A percentile compares a stretch with the other conserved stretches of the same genome.
Evolutionary conservation across 2,797 vertebrate species (phyloP).

Genomic region (Acipenser oxyrinchus): DNA sequence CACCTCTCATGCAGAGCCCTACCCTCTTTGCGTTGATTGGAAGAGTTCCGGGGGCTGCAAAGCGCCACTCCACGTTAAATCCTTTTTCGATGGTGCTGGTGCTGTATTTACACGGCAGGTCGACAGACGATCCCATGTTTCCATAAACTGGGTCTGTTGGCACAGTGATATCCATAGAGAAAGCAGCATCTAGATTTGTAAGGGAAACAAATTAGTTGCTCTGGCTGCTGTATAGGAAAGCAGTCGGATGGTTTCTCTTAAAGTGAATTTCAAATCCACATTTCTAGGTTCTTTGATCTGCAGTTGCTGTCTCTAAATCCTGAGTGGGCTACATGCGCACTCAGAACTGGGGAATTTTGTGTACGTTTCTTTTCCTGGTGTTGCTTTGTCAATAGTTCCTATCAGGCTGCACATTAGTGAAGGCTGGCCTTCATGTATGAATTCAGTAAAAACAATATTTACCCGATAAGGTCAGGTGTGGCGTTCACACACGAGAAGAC

Average conservation of each 20-base stretch:
- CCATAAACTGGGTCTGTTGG: slow-evolving; percentile 31
- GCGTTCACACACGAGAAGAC: not conserved
- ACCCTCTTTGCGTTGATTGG: slow-evolving; percentile 24
- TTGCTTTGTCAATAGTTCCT: not conserved
- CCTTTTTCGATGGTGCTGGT: slow-evolving; percentile 33
- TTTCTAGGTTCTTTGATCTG: no score
- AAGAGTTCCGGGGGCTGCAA: slow-evolving; percentile 17
- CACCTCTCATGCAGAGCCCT: not conserved
- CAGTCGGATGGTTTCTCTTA: no score
- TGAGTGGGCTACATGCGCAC: no score
- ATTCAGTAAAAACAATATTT: not conserved
- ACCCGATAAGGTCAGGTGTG: not conserved
- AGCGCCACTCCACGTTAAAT: slow-evolving; percentile 57
- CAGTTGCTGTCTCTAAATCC: no score
- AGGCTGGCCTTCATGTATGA: not conserved
- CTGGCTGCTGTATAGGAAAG: no score
- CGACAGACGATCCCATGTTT: slow-evolving; percentile 22
- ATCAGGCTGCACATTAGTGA: not conserved
- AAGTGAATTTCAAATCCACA: no score
- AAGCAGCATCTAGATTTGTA: no score
- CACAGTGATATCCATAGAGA: no score
- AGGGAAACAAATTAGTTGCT: no score
- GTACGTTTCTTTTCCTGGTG: no score
- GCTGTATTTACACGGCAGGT: slow-evolving; percentile 48
- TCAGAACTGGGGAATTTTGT: no score